phyloP scores from a whole-genome alignment of 2,797 vertebrate genomes.

The Hylomyscus alleni region DNA sequence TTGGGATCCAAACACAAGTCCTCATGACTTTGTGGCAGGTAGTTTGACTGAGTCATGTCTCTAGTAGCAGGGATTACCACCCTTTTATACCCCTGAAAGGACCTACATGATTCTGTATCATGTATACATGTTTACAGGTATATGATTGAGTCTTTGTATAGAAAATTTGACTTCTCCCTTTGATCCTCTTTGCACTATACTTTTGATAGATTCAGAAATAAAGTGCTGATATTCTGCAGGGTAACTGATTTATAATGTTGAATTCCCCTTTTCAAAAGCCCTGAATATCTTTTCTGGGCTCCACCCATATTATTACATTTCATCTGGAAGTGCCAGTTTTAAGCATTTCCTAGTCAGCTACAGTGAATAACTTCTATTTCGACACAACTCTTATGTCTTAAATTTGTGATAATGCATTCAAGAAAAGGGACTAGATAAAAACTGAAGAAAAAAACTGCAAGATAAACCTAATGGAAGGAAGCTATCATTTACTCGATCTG shows the following conservation, averaged over 20 bases:
- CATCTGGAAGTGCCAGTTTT: slow-evolving; percentile 38
- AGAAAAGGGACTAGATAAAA: slow-evolving; percentile 4
- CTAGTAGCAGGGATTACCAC: not conserved
- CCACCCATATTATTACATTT: not conserved
- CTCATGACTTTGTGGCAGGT: not conserved
- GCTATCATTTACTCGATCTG: slow-evolving; percentile 55
- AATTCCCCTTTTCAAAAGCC: not conserved
- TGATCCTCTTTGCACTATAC: not conserved
- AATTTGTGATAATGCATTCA: slow-evolving; percentile 54
- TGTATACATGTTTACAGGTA: too few species aligned
- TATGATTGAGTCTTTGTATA: not conserved
- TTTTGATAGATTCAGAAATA: slow-evolving; percentile 5
- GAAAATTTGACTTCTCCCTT: not conserved
- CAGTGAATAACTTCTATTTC: slow-evolving; percentile 29
- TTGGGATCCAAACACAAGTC: not conserved
- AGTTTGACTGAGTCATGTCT: not conserved
- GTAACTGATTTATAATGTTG: not conserved
- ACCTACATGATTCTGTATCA: not conserved
- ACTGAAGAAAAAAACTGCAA: not conserved
- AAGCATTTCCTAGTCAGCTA: slow-evolving; percentile 22
- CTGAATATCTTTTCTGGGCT: not conserved
- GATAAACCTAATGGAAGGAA: slow-evolving; percentile 42
- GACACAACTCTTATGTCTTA: not conserved
- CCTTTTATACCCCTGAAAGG: rapidly evolving
- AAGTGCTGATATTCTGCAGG: slow-evolving; percentile 3